Evolutionary conservation across 2,113 vertebrate species (phyloP).

Genomic region (Thomomys bottae): DNA sequence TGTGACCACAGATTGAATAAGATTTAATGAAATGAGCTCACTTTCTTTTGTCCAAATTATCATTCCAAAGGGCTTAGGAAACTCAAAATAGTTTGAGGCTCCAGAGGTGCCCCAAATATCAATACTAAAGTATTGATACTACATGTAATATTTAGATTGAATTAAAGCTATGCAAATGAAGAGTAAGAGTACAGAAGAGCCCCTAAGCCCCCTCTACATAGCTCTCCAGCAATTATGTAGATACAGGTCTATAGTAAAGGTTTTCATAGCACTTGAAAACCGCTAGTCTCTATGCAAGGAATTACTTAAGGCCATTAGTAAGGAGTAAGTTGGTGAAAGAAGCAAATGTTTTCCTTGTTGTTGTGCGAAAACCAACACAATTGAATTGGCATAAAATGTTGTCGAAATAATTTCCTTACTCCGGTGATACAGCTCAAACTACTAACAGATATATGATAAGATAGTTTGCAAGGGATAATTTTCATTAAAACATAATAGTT

Average conservation of each 20-base stretch:
- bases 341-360: slow-evolving; percentile 18
- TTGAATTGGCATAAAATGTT: slow-evolving; percentile 11
- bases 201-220: accelerated
- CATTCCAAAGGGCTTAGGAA: not conserved
- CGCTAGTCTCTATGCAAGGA: not conserved
- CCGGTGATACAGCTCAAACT: slow-evolving; percentile 41
- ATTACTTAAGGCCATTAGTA: slow-evolving; percentile 8
- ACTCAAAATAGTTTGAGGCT: not conserved
- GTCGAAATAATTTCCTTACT: slow-evolving; percentile 43
- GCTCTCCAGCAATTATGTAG: not conserved
- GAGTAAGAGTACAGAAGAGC: not conserved
- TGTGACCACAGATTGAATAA: not conserved
- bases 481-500: slow-evolving; percentile 35
- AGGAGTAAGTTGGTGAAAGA: not conserved
- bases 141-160: not conserved
- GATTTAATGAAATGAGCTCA: not conserved
- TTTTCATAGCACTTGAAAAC: not conserved
- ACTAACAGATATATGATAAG: slow-evolving; percentile 37
- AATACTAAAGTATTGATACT: not conserved
- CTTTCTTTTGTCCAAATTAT: not conserved
- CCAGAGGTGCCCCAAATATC: not conserved
- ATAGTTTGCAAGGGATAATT: slow-evolving; percentile 14
- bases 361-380: not conserved
- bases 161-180: not conserved
- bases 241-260: not conserved